Evolutionary conservation across 1,140 invertebrate species (phyloP).

Genomic region (Frieseomelitta varia): DNA sequence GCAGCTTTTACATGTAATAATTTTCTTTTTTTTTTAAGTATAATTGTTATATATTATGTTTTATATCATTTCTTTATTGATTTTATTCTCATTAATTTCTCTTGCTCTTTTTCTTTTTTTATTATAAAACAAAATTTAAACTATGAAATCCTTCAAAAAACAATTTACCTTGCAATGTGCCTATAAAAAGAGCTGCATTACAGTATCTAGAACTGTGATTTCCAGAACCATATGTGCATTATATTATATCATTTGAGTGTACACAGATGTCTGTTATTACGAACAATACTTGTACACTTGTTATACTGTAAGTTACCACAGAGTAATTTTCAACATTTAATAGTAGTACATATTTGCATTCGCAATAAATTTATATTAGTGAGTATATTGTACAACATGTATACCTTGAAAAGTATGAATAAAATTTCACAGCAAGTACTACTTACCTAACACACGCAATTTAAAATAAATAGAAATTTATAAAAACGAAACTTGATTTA

Average conservation of each 20-base stretch:
- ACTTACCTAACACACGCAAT: conserved; percentile 46
- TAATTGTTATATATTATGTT: background rate
- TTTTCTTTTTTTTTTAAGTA: background rate
- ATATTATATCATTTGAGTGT: conserved; percentile 43
- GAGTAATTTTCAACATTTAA: conserved; percentile 15
- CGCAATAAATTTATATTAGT: conserved; percentile 40
- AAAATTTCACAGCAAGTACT: conserved; percentile 54
- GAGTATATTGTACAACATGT: conserved; percentile 50
- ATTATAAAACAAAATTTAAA: background rate
- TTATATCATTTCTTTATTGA: background rate
- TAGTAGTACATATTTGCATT: conserved; percentile 33
- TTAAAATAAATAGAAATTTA: conserved; percentile 51
- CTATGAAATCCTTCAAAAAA: conserved; percentile 14
- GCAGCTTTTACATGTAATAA: conserved; percentile 59
- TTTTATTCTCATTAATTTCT: background rate
- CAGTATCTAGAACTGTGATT: conserved; percentile 40
- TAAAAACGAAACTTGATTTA: conserved; percentile 54
- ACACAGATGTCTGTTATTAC: conserved; percentile 51
- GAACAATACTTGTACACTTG: conserved; percentile 39
- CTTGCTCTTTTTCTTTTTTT: background rate
- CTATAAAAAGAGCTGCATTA: conserved; percentile 62
- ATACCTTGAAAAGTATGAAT: conserved; percentile 54
- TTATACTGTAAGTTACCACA: conserved; percentile 39
- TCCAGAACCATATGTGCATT: conserved; percentile 32
- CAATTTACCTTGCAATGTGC: conserved; percentile 56